Evolutionary conservation across 1,140 invertebrate species (phyloP).

Genomic region (Drosophila watanabei): DNA sequence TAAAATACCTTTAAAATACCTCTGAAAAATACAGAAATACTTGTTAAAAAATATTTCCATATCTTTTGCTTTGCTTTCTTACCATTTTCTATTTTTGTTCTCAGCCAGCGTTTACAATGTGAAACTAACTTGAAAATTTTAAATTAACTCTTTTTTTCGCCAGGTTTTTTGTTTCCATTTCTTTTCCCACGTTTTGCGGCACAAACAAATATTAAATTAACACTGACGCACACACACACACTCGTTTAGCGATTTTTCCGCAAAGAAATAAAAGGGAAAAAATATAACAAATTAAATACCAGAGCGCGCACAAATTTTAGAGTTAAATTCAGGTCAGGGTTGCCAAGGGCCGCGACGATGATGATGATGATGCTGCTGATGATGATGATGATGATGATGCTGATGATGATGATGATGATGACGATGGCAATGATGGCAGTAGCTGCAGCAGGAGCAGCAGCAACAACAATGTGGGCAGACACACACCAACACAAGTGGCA

Average conservation of each 20-base stretch:
- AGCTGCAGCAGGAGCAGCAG: conserved; percentile 19
- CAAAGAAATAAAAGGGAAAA: conserved; percentile 28
- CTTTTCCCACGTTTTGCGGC: neutral
- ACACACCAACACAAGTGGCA: conserved; percentile 39
- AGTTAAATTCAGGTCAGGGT: conserved; percentile 77
- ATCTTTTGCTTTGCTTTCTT: neutral
- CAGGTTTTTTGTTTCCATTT: neutral
- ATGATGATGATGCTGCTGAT: conserved; percentile 33
- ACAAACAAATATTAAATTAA: conserved; percentile 71
- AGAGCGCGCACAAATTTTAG: conserved; percentile 63
- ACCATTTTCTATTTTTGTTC: neutral
- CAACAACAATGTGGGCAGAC: conserved; percentile 59
- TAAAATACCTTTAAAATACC: no score
- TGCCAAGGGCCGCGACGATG: conserved; percentile 61
- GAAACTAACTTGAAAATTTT: conserved; percentile 59
- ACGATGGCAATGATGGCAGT: conserved; percentile 30
- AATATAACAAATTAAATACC: conserved; percentile 38
- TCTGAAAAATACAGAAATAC: no score
- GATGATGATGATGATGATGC: conserved; percentile 35
- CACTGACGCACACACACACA: conserved; percentile 38
- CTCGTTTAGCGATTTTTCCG: conserved; percentile 41
- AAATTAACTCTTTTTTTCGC: conserved; percentile 43
- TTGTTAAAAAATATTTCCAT: no score
- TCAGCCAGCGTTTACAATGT: conserved; percentile 23
- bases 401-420: conserved; percentile 23